Base-by-base conservation (phyloP, 2,888 invertebrate genomes). In the Aphrophora alni region DNA sequence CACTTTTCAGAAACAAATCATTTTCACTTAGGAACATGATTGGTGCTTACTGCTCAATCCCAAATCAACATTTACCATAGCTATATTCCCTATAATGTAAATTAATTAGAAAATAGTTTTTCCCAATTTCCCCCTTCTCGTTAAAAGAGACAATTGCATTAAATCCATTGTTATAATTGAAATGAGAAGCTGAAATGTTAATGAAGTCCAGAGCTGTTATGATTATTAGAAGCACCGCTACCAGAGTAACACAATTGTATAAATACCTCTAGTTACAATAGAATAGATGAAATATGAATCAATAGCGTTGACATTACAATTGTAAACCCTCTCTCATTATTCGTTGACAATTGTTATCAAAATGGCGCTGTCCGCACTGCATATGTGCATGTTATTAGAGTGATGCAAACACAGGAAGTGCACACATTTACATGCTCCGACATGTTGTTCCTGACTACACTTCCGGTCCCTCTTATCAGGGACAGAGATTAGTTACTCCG, bases 391-490 rank as follows among this genome's bases (percentile, higher is more conserved):
- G 59, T 59, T 59, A 59, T 59, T 59, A 59, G 77, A 77, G 77
- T 77, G 77, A 77, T 77, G 77, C 38, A 69, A 77, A 77, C 77
- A 21, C 70, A 28, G 77, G 77, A 77, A 69, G 70, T 70, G 28
- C 77, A 77, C 77, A 77, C 77, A 77, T 77, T 77, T 77, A 77
- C 77, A 77, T 77, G 68, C 69, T 68, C 77, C 69, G 77, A 77
- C 77, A 77, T 77, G 77, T 77, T 77, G 77, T 77, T 77, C 69
- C 77, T 70, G 68, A 77, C 77, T 68, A 38, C 77, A 70, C 77
- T 77, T 77, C 77, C 77, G 59, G 59, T 21, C 21, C 59, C 59
- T 59, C 59, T 59, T 71, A 28, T 71, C 27, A 71, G 28, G 17
- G 27, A 71, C 27, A 28, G 28, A 71, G 71, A 28, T 71, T 71